A percentile compares a stretch with the other conserved stretches of the same genome.
These are phyloP conservation scores for Meta bourneti DNA, from an alignment of 2,888 invertebrate genomes.

Conservation along the genomic window DNA sequence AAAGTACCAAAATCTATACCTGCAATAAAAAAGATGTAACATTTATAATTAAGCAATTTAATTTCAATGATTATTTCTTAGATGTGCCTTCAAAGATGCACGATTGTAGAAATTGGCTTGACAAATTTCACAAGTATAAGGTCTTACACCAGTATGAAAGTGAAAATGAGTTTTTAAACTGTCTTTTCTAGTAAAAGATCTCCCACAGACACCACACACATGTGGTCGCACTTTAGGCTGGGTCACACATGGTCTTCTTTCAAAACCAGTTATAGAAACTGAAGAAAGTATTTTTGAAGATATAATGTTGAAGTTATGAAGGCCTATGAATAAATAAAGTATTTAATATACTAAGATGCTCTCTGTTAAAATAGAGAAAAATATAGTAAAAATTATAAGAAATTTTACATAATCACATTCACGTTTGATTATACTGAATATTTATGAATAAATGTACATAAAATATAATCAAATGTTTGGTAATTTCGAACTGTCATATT, in stretches of 20 bases:
- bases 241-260: too few relatives aligned
- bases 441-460: too few relatives aligned
- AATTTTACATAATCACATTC: too few relatives aligned
- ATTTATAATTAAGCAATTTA: too few relatives aligned
- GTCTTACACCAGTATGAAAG: constrained; percentile 50
- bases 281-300: neutral
- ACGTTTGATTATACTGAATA: too few relatives aligned
- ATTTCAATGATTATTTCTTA: constrained; percentile 8
- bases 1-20: too few relatives aligned
- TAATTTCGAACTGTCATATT: too few relatives aligned
- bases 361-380: too few relatives aligned
- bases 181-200: constrained; percentile 43
- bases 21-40: too few relatives aligned
- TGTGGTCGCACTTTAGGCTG: neutral
- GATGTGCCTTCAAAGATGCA: constrained; percentile 37
- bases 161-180: constrained; percentile 47
- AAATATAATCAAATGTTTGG: too few relatives aligned
- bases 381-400: too few relatives aligned
- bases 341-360: neutral
- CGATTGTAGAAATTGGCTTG: constrained; percentile 21
- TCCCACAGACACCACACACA: constrained; percentile 30
- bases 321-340: neutral
- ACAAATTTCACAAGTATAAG: constrained; percentile 30
- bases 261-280: neutral
- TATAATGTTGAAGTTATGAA: neutral